Evolutionary conservation across 2,888 invertebrate species (phyloP).

Genomic region (Gasteruption jaculator): DNA sequence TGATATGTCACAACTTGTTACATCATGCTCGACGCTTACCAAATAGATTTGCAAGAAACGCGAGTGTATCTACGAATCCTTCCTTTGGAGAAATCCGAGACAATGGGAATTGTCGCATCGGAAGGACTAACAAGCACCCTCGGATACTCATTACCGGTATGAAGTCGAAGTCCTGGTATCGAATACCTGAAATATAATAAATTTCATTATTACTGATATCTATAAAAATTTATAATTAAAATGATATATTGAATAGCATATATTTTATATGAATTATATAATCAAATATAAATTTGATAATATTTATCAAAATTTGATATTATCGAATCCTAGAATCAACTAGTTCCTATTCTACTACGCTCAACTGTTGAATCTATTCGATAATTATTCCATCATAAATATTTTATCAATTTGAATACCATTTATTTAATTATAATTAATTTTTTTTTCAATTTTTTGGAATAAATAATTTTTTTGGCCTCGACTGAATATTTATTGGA

Average conservation of each 20-base stretch:
- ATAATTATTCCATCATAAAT: too few species aligned
- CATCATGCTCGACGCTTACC: background rate
- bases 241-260: constrained; percentile 3
- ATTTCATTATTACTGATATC: too few species aligned
- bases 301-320: too few species aligned
- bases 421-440: too few species aligned
- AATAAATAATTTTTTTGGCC: too few species aligned
- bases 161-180: constrained; percentile 26
- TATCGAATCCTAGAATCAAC: too few species aligned
- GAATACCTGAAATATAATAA: background rate
- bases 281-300: background rate
- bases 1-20: too few species aligned
- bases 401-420: too few species aligned
- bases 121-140: constrained; percentile 44
- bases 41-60: constrained; percentile 18
- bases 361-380: too few species aligned
- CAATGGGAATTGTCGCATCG: constrained; percentile 7
- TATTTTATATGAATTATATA: background rate
- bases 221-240: background rate
- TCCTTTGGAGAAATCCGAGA: constrained; percentile 10
- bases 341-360: too few species aligned
- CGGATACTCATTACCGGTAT: constrained; percentile 61
- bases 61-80: constrained; percentile 13
- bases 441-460: too few species aligned
- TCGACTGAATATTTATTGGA: too few species aligned